These are phyloP conservation scores for Drosophila obscura DNA, from an alignment of 1,140 invertebrate genomes.

Conservation along the genomic window DNA sequence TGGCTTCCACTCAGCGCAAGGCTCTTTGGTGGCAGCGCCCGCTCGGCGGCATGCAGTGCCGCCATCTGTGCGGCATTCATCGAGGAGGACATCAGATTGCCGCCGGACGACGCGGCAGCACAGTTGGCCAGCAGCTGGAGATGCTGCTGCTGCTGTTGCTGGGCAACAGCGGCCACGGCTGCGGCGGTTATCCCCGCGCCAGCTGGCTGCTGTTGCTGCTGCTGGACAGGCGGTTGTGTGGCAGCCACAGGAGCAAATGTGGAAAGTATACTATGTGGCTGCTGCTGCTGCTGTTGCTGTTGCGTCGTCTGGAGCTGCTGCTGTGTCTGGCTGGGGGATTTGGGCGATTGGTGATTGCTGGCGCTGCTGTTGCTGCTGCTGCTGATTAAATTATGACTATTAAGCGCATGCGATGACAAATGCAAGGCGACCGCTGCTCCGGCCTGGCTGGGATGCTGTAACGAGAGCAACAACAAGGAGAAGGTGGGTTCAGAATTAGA, in stretches of 20 bases:
- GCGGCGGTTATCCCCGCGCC: conserved; percentile 59
- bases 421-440: conserved; percentile 68
- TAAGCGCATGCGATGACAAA: conserved; percentile 83
- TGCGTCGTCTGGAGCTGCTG: conserved; percentile 60
- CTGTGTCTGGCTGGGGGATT: conserved; percentile 82
- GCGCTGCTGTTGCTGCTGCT: conserved; percentile 69
- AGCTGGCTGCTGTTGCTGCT: conserved; percentile 29
- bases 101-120: conserved; percentile 39
- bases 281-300: conserved; percentile 53
- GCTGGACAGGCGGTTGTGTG: conserved; percentile 26
- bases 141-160: conserved; percentile 80
- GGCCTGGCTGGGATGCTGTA: conserved; percentile 65
- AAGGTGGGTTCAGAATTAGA: conserved; percentile 5
- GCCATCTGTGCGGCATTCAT: conserved; percentile 73
- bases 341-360: conserved; percentile 81
- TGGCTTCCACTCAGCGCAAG: conserved; percentile 55
- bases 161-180: conserved; percentile 77
- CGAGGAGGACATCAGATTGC: conserved; percentile 82
- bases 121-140: conserved; percentile 74
- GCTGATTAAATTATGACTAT: conserved; percentile 83
- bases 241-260: conserved; percentile 70
- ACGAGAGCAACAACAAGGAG: conserved; percentile 34
- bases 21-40: conserved; percentile 76
- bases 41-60: conserved; percentile 62
- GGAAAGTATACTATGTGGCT: conserved; percentile 47